Base-by-base conservation (phyloP, 2,888 invertebrate species). In the Panopea generosa region DNA sequence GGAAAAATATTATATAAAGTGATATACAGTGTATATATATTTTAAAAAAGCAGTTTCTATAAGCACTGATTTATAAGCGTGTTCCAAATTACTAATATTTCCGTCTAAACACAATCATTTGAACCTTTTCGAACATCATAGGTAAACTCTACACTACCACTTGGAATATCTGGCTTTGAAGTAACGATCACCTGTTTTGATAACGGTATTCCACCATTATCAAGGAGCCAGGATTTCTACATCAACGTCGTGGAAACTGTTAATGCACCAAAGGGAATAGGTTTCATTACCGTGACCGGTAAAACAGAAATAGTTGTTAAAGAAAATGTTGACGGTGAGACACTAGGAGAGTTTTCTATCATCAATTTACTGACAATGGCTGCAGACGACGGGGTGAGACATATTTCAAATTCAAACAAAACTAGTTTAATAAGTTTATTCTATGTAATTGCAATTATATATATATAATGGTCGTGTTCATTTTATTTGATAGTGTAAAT, bases 141-240 rank as follows among this genome's bases (percentile, higher is more conserved):
- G 84, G 74, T 84, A 3, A 69, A 57, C 22, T 50, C 20, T n/a
- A n/a, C 33, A 0, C 47, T 85, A 16, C 84, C 87, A 4, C 22
- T 67, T 1, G 76, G 83, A 9, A 57, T 69, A 18, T 50, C 47
- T 6, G 53, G 55, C 6, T 52, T 83, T 29, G 49, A 47, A 26
- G 49, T 86, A 7, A 71, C 68, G 0, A 52, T 86, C 1, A 82
- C 73, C 0, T 87, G 87, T 49, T 60, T 70, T 7, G 87, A 87
- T 61, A 53, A 62, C 52, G 86, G 86, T 2, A 20, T 9, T 0
- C 84, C 84, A 16, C 55, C 77, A 11, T 40, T 77, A 56, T 74
- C 77, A 0, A 4, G 55, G 0, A 60, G 70, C 9, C 49, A 65
- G 18, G 69, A 68, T 2, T 55, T 87, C 14, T 53, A 26, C 18